Evolutionary conservation across 1,140 invertebrate species (phyloP).

Genomic region (Drosophila sturtevanti): DNA sequence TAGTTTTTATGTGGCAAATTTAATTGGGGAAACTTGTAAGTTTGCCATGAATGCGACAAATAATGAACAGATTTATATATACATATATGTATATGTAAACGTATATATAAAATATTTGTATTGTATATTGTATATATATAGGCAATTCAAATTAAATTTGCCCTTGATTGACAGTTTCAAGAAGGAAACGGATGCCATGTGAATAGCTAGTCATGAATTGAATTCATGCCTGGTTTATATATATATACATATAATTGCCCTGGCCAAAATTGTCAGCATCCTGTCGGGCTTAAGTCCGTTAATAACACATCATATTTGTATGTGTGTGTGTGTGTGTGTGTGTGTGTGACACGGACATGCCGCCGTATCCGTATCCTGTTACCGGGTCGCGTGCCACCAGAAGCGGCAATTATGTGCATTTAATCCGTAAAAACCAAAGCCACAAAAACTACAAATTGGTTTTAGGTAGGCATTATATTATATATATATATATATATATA

Average conservation of each 20-base stretch:
- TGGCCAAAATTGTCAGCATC: constrained; percentile 33
- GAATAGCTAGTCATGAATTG: neutral
- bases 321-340: too few species aligned
- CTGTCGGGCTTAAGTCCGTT: constrained; percentile 52
- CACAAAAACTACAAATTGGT: constrained; percentile 71
- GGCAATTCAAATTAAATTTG: constrained; percentile 53
- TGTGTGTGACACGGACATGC: constrained; percentile 45
- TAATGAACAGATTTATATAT: constrained; percentile 24
- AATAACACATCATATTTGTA: constrained; percentile 74
- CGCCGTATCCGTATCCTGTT: constrained; percentile 57
- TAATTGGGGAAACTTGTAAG: constrained; percentile 47
- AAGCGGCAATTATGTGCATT: constrained; percentile 68
- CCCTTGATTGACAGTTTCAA: constrained; percentile 67
- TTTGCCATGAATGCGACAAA: constrained; percentile 16
- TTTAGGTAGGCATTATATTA: constrained; percentile 37
- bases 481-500: neutral
- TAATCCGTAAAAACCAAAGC: constrained; percentile 61
- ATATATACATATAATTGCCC: constrained; percentile 59
- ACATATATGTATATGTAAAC: constrained; percentile 11
- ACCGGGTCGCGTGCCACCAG: constrained; percentile 58
- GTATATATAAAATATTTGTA: too few species aligned
- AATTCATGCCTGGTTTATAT: constrained; percentile 5
- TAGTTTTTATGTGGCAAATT: constrained; percentile 33
- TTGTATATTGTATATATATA: constrained; percentile 1
- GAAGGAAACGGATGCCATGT: constrained; percentile 70